Conservation (phyloP, 2,888 invertebrate species). For the Micoletzkya japonica region DNA sequence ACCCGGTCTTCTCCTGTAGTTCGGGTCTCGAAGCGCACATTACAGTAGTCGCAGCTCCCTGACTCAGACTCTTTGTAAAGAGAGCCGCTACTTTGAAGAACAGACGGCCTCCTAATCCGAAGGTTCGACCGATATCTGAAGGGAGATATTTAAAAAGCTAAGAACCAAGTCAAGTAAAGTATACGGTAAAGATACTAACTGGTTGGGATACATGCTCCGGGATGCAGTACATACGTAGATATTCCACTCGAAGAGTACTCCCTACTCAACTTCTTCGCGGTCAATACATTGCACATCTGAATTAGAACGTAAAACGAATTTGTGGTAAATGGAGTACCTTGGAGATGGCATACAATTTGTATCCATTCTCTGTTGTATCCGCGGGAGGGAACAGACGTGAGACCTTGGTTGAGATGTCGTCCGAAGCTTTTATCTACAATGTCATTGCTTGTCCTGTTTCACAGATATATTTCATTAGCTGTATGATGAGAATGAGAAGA, state of each 20-base stretch:
- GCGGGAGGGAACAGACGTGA: not conserved
- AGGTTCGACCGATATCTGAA: constrained; percentile 11
- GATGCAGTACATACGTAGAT: constrained; percentile 19
- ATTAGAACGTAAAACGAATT: not conserved
- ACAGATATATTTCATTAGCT: not conserved
- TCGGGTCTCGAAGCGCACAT: constrained; percentile 15
- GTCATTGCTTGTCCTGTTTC: no score
- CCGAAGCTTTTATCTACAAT: constrained; percentile 2
- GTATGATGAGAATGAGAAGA: not conserved
- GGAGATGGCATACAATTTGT: constrained; percentile 18
- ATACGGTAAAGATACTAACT: not conserved
- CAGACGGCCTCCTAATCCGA: constrained; percentile 6
- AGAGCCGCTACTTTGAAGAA: constrained; percentile 5
- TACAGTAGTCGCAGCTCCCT: constrained; percentile 23
- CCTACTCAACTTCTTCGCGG: constrained; percentile 5
- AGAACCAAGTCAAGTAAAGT: not conserved
- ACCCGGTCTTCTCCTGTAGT: not conserved
- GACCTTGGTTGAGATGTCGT: not conserved
- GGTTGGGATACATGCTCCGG: constrained; percentile 20
- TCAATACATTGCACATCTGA: constrained; percentile 17
- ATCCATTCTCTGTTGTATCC: constrained; percentile 1
- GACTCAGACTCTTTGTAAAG: constrained; percentile 20
- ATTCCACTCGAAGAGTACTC: not conserved
- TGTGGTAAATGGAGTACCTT: not conserved
- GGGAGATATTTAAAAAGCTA: not conserved